Conservation (phyloP, 1,140 invertebrate species). For the Calliopsis andreniformis region DNA sequence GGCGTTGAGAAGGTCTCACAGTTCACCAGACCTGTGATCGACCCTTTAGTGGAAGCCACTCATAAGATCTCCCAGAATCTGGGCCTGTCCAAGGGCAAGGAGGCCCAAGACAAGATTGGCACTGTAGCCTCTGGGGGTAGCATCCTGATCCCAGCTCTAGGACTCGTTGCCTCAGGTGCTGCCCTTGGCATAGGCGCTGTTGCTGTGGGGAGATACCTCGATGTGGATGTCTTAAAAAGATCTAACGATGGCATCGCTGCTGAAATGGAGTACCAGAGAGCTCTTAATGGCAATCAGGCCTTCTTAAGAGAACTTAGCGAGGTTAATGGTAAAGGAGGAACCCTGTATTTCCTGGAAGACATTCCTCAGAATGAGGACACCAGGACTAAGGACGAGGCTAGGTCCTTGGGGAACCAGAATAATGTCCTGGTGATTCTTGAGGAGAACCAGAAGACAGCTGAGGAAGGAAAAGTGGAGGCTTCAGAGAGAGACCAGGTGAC, state of each 20-base stretch:
- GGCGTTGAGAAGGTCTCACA: constrained; percentile 87
- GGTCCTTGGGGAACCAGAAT: background rate
- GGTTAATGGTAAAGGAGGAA: background rate
- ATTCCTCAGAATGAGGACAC: background rate
- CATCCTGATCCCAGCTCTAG: constrained; percentile 87
- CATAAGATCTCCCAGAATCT: constrained; percentile 89
- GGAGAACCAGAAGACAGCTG: background rate
- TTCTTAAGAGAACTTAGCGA: background rate
- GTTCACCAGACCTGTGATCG: constrained; percentile 86
- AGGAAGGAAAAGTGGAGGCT: background rate
- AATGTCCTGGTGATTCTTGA: constrained; percentile 8
- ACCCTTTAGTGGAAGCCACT: constrained; percentile 88
- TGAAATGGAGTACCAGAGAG: constrained; percentile 83
- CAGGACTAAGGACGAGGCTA: rapidly evolving
- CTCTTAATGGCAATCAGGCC: constrained; percentile 68
- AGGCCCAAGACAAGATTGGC: constrained; percentile 88
- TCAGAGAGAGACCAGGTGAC: background rate
- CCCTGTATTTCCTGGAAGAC: constrained; percentile 17
- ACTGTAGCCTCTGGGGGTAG: constrained; percentile 81
- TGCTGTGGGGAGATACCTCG: constrained; percentile 87
- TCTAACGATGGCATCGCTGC: constrained; percentile 73
- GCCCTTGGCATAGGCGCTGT: constrained; percentile 89
- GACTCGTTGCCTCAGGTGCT: constrained; percentile 89
- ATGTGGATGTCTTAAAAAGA: constrained; percentile 84
- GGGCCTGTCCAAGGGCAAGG: constrained; percentile 83